Conservation (phyloP, 2,797 vertebrate genomes). For the Crossoptilon crossoptilon region DNA sequence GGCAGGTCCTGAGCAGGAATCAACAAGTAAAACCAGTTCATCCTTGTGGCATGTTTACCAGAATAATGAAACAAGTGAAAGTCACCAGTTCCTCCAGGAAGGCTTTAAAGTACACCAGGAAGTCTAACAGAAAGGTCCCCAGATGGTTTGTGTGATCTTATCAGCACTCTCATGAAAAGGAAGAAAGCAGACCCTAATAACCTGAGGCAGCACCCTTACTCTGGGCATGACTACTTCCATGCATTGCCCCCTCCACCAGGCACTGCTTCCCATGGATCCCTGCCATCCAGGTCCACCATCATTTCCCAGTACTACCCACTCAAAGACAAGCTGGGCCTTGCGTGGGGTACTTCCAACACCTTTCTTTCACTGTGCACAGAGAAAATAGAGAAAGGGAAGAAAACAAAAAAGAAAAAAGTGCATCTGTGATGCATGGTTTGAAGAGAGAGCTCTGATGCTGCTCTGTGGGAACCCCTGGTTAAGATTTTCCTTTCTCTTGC, state of each 20-base stretch:
- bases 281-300: neutral
- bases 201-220: neutral
- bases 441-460: neutral
- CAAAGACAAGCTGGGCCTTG: neutral
- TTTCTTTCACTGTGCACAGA: neutral
- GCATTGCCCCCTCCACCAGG: accelerated
- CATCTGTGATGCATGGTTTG: neutral
- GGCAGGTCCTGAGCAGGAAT: neutral
- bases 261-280: accelerated
- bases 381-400: neutral
- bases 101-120: neutral
- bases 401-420: no score
- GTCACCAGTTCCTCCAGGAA: neutral
- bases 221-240: accelerated
- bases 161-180: neutral
- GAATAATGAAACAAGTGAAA: neutral
- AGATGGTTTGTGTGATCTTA: neutral
- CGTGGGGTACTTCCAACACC: neutral
- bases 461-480: accelerated
- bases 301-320: neutral
- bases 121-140: neutral
- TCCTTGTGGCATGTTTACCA: neutral
- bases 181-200: neutral
- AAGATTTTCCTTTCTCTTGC: neutral
- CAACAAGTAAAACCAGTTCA: neutral